These are phyloP conservation scores for Athalia circularis DNA, from an alignment of 2,888 invertebrate genomes.

Conservation along the genomic window DNA sequence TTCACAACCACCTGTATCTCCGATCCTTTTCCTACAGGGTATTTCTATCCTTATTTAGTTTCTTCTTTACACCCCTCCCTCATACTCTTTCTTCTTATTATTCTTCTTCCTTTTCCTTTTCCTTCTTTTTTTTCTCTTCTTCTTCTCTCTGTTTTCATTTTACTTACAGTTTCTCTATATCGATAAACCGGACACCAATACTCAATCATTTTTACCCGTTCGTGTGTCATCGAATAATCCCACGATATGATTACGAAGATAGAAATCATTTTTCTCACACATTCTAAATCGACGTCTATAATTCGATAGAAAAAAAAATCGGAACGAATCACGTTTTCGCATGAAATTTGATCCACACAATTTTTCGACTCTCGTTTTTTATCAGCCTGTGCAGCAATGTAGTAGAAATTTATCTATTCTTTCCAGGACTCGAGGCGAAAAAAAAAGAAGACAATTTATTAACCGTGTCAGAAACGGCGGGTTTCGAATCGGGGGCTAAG, in stretches of 20 bases:
- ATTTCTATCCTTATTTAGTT: conserved; percentile 3
- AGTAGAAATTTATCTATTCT: neutral
- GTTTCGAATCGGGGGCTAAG: too few species aligned
- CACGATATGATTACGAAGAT: too few species aligned
- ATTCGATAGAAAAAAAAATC: too few species aligned
- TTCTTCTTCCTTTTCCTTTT: conserved; percentile 8
- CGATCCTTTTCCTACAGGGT: conserved; percentile 15
- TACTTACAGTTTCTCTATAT: neutral
- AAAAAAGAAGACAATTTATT: too few species aligned
- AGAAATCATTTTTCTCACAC: too few species aligned
- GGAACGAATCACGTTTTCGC: too few species aligned
- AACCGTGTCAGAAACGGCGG: too few species aligned
- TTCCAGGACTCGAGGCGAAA: neutral
- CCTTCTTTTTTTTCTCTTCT: neutral
- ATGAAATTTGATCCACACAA: too few species aligned
- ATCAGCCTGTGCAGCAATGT: neutral
- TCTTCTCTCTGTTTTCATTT: neutral
- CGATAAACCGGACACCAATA: conserved; percentile 18
- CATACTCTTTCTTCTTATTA: neutral
- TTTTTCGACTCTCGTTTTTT: neutral
- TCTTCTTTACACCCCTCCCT: conserved; percentile 1
- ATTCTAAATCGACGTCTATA: too few species aligned
- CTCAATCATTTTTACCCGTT: neutral
- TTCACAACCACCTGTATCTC: conserved; percentile 63
- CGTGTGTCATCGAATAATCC: neutral